These are phyloP conservation scores for Cyclargus thomasi DNA, from an alignment of 1,140 invertebrate species.

Conservation along the genomic window DNA sequence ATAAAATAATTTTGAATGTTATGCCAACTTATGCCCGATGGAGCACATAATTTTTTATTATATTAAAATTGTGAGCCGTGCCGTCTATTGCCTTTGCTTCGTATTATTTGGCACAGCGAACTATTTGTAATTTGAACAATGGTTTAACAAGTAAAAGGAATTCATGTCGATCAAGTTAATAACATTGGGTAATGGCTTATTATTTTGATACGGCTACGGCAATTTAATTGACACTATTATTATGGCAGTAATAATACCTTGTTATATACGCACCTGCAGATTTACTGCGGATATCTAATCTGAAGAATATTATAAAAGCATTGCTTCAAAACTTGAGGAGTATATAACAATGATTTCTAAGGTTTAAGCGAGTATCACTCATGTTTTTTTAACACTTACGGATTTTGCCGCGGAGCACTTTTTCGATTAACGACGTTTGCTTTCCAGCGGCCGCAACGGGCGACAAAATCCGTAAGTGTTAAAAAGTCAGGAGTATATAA, in stretches of 20 bases:
- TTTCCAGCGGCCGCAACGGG: too few relatives aligned
- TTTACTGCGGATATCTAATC: neutral
- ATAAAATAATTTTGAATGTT: too few relatives aligned
- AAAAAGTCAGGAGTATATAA: too few relatives aligned
- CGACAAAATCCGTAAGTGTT: too few relatives aligned
- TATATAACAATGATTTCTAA: too few relatives aligned
- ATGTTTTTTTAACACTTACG: too few relatives aligned
- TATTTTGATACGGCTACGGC: constrained; percentile 7
- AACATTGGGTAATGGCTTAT: neutral
- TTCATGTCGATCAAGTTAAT: constrained; percentile 6
- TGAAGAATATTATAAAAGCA: too few relatives aligned
- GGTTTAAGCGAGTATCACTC: too few relatives aligned
- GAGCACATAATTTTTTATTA: neutral
- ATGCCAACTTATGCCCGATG: too few relatives aligned
- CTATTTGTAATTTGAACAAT: constrained; percentile 5
- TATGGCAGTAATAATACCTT: neutral
- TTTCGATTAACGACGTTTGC: too few relatives aligned
- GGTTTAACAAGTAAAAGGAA: constrained; percentile 13
- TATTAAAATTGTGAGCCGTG: neutral
- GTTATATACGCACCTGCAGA: neutral
- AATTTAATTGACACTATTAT: neutral
- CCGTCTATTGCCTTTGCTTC: too few relatives aligned
- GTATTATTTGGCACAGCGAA: neutral
- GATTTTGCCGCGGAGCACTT: too few relatives aligned
- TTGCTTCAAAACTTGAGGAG: neutral